Conservation (phyloP, 2,113 vertebrate species). For the Amia ocellicauda region DNA sequence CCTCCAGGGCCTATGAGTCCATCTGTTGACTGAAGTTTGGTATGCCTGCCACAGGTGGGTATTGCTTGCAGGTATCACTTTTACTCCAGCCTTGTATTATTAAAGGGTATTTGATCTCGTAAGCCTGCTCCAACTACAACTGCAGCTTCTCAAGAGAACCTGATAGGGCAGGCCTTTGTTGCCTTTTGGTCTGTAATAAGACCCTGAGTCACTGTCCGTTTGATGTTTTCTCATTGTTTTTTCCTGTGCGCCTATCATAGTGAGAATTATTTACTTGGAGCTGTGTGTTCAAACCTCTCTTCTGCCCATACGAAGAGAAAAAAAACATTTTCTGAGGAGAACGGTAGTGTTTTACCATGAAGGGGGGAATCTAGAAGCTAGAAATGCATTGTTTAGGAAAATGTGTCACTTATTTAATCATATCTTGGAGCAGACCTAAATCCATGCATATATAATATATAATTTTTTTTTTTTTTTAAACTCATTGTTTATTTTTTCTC, state of each 20-base stretch:
- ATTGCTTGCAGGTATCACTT: slow-evolving; percentile 27
- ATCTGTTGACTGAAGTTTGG: background rate
- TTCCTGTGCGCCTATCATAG: background rate
- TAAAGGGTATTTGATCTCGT: slow-evolving; percentile 30
- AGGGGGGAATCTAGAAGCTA: background rate
- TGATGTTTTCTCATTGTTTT: slow-evolving; percentile 4
- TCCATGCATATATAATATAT: too few relatives aligned
- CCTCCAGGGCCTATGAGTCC: background rate
- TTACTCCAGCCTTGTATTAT: slow-evolving; percentile 31
- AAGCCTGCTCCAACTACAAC: background rate
- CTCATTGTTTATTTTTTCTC: too few relatives aligned
- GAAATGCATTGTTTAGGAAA: too few relatives aligned
- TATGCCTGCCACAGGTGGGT: background rate
- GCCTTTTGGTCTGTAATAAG: slow-evolving; percentile 2
- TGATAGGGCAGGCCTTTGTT: slow-evolving; percentile 7
- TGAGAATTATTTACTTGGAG: slow-evolving; percentile 27
- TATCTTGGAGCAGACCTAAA: too few relatives aligned
- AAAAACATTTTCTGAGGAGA: too few relatives aligned
- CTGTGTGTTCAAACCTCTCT: background rate
- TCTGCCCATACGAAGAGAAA: slow-evolving; percentile 14
- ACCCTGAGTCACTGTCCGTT: slow-evolving; percentile 16
- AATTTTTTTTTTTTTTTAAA: too few relatives aligned
- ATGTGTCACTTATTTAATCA: too few relatives aligned
- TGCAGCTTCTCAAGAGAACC: slow-evolving; percentile 1
- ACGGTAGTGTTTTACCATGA: slow-evolving; percentile 32